These are phyloP conservation scores for Gavia stellata DNA, from an alignment of 2,113 vertebrate species.

Conservation along the genomic window DNA sequence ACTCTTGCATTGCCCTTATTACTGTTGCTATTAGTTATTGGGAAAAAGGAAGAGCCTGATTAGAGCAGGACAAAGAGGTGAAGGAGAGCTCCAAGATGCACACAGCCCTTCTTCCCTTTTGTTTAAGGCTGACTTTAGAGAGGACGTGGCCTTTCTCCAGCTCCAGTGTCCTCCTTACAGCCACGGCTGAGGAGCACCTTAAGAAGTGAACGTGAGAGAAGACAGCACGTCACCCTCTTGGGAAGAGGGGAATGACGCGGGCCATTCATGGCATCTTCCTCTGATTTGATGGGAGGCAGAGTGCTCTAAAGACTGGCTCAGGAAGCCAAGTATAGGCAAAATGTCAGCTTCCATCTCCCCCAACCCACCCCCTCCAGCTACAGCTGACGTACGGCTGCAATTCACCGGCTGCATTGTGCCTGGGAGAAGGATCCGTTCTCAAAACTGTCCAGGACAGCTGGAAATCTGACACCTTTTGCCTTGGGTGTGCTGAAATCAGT, in stretches of 20 bases:
- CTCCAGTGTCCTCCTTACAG: neutral
- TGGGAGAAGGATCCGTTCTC: neutral
- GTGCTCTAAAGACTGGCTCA: neutral
- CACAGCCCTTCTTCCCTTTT: neutral
- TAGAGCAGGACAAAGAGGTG: neutral
- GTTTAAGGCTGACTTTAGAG: neutral
- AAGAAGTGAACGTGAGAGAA: neutral
- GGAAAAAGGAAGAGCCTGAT: neutral
- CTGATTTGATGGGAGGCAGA: neutral
- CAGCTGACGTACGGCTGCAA: neutral
- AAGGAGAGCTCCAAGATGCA: neutral
- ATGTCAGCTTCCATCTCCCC: neutral
- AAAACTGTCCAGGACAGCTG: neutral
- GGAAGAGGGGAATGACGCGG: neutral
- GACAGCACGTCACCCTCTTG: neutral
- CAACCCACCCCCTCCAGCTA: neutral
- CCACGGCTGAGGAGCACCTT: neutral
- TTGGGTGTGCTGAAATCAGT: fast-evolving
- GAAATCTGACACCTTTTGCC: neutral
- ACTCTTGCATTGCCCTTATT: neutral
- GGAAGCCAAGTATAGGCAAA: neutral
- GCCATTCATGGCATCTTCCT: neutral
- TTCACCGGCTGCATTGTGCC: neutral
- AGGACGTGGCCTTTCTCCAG: neutral
- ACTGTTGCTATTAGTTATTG: neutral